A percentile compares a stretch with the other conserved stretches of the same genome.
These are phyloP conservation scores for Diabrotica virgifera DNA, from an alignment of 1,140 invertebrate genomes.

Conservation along the genomic window DNA sequence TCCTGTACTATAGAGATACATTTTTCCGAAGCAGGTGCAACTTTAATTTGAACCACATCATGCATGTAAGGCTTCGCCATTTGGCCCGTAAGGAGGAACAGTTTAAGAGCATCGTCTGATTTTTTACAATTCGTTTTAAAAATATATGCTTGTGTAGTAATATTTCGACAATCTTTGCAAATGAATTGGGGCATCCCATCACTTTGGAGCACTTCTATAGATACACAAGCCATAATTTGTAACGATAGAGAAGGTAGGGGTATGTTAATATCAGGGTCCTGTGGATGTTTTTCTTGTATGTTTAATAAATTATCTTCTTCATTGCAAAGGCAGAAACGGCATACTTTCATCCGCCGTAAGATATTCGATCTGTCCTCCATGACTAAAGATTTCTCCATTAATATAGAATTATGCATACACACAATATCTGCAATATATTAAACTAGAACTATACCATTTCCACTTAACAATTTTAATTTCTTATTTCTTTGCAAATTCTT, in stretches of 20 bases:
- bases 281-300: slow-evolving; percentile 61
- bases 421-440: too few species aligned
- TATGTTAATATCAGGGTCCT: slow-evolving; percentile 50
- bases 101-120: slow-evolving; percentile 65
- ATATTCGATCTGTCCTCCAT: slow-evolving; percentile 24
- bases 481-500: too few species aligned
- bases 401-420: too few species aligned
- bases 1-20: not conserved
- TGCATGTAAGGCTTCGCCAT: slow-evolving; percentile 45
- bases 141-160: slow-evolving; percentile 65
- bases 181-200: slow-evolving; percentile 72
- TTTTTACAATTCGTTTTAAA: slow-evolving; percentile 72
- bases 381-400: too few species aligned
- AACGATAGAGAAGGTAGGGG: slow-evolving; percentile 64
- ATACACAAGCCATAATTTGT: slow-evolving; percentile 71
- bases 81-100: slow-evolving; percentile 64
- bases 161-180: slow-evolving; percentile 63
- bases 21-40: not conserved
- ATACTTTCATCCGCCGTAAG: slow-evolving; percentile 60
- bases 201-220: slow-evolving; percentile 69
- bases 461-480: too few species aligned
- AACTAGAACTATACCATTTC: too few species aligned
- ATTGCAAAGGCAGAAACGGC: slow-evolving; percentile 67
- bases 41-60: not conserved
- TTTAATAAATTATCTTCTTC: slow-evolving; percentile 58